Conservation (phyloP, 1,140 invertebrate genomes). For the Drosophila fuyamai region DNA sequence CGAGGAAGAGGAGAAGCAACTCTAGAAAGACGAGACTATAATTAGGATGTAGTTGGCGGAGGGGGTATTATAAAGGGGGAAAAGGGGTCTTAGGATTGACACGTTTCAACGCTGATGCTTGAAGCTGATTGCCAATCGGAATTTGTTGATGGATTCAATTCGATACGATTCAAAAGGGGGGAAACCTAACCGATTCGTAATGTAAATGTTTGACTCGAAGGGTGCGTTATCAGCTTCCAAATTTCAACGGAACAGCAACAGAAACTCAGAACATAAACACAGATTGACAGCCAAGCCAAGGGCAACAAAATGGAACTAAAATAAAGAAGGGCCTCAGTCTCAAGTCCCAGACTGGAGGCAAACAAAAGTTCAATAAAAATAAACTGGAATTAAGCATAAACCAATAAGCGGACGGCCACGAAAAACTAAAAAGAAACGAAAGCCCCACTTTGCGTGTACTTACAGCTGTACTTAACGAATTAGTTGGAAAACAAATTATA, state of each 20-base stretch:
- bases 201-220: constrained; percentile 43
- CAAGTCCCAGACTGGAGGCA: constrained; percentile 18
- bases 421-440: constrained; percentile 42
- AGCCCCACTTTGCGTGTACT: constrained; percentile 19
- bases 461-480: constrained; percentile 1
- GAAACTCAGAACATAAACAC: constrained; percentile 30
- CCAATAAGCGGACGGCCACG: constrained; percentile 64
- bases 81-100: constrained; percentile 30
- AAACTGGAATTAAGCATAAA: constrained; percentile 79
- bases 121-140: constrained; percentile 61
- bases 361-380: constrained; percentile 68
- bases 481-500: constrained; percentile 1
- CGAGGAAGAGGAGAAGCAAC: not conserved
- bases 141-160: constrained; percentile 56
- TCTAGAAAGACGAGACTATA: constrained; percentile 23
- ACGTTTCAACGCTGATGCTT: constrained; percentile 60
- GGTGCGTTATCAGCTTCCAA: constrained; percentile 37
- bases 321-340: constrained; percentile 36
- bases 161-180: constrained; percentile 8
- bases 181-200: constrained; percentile 9
- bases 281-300: constrained; percentile 33
- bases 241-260: constrained; percentile 21
- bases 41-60: constrained; percentile 23
- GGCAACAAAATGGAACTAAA: constrained; percentile 13
- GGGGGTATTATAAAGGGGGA: not conserved